A percentile compares a stretch with the other conserved stretches of the same genome.
Conservation (phyloP, 1,140 invertebrate species). For the Agrypnia vestita region DNA sequence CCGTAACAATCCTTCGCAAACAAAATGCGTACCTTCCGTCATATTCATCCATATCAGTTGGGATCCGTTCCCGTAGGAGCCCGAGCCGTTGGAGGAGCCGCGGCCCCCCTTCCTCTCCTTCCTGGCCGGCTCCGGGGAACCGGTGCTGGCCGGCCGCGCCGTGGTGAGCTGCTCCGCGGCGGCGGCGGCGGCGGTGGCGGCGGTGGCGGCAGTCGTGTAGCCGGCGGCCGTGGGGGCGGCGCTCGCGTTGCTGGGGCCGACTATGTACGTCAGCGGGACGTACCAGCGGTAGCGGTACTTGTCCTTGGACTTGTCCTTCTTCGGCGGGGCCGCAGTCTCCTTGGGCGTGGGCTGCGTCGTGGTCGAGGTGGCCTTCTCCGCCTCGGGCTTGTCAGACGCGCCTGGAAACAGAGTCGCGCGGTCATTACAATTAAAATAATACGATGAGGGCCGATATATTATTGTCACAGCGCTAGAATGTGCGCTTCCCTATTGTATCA, state of each 20-base stretch:
- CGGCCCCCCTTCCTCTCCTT: neutral
- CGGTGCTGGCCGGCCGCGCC: slow-evolving; percentile 66
- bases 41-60: slow-evolving; percentile 82
- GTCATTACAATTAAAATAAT: too few species aligned
- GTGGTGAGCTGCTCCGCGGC: slow-evolving; percentile 44
- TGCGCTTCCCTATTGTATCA: too few species aligned
- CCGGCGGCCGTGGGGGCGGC: slow-evolving; percentile 64
- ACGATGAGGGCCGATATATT: too few species aligned
- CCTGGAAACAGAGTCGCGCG: neutral
- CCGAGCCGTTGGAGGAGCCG: neutral
- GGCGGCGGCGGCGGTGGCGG: neutral
- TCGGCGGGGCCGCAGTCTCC: slow-evolving; percentile 34
- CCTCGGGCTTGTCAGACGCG: slow-evolving; percentile 42
- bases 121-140: neutral
- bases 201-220: slow-evolving; percentile 67
- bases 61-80: slow-evolving; percentile 63
- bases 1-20: neutral
- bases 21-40: slow-evolving; percentile 75
- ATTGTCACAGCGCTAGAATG: too few species aligned
- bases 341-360: slow-evolving; percentile 26
- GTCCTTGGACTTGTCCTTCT: slow-evolving; percentile 49
- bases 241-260: slow-evolving; percentile 45
- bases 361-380: slow-evolving; percentile 31
- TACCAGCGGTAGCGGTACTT: slow-evolving; percentile 79
- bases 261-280: slow-evolving; percentile 83